Base-by-base conservation (phyloP, 2,888 invertebrate genomes). In the Leucoma salicis region DNA sequence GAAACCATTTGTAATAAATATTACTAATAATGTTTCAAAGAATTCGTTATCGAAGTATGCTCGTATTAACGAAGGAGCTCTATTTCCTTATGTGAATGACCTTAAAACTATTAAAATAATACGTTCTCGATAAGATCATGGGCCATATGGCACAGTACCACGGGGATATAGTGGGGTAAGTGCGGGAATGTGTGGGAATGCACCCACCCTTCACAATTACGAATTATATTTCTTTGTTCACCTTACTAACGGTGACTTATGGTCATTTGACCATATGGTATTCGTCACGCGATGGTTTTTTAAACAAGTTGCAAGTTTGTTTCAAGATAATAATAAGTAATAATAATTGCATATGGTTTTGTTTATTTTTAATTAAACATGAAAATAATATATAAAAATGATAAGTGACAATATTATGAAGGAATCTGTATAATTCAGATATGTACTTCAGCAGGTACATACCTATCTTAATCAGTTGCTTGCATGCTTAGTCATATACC, bases 141-240 rank as follows among this genome's bases (percentile, higher is more conserved):
- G 43, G 50, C 74, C 81, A 81, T 81, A 82, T 82, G 81, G 74
- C 50, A 38, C 35, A 1, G 11, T 18, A 12, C 18, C 14, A 58
- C 59, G 41, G 43, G 3, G 33, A 11, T 29, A 31, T 16, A 18
- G 32, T 35, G 35, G 65, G 60, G 59, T 52, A 15, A 66, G 80
- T 70, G 70, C 67, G 67, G 83, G 80, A 81, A 87, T 85, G 82
- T 82, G 86, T 86, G 87, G 87, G 87, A 87, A 88, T 57, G 46
- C 43, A 41, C 64, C 60, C 76, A 82, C 84, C 85, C 86, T 74
- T 66, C 69, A 66, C 73, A 74, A 78, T 78, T 77, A 71, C 60
- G 63, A 66, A 74, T 66, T 78, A 74, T 71, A 66, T 69, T 63
- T 70, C 70, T 73, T 78, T 74, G 70, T 77, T 74, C 67, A 64